Evolutionary conservation across 2,888 invertebrate species (phyloP), one percentile per base, ranked within the genome.

Genomic region (Incurvaria masculella): DNA sequence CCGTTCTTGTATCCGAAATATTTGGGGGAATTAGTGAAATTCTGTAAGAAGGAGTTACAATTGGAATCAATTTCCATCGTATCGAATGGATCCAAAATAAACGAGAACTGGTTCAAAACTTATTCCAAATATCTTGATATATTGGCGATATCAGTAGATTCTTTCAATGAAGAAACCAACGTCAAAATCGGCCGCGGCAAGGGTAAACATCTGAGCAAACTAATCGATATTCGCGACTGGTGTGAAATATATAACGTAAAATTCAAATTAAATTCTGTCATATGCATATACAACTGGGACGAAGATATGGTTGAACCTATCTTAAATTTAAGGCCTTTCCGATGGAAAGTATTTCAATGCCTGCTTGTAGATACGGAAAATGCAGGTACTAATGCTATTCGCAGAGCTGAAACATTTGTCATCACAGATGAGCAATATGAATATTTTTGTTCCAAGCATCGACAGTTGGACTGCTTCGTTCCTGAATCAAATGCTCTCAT

Each of bases 311-410:
- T 49, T 3, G 33, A 49, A 19, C 19, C 23, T 21, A 49, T 49
- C 41, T n/a, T 21, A 14, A 42, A 42, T 4, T n/a, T 49, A 8
- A 23, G 39, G 16, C 49, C 49, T 26, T 49, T 49, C 40, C 42
- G 49, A 21, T 49, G 49, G 49, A 49, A 49, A 20, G 49, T 49
- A 2, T 49, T 49, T 17, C 49, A 49, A 33, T 49, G 49, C 42
- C 21, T 49, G 16, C 45, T 49, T 14, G 49, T 49, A 6, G 49
- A 49, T 11, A 23, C 45, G 2, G 49, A 49, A 17, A 49, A 49
- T 18, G 49, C 49, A n/a, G 49, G 49, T 11, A 27, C 14, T 2
- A 27, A 26, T 21, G 45, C 26, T 23, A 48, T 23, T 23, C 23
- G 23, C 10, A 5, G 23, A 44, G 44, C 44, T 21, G 21, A 48